These are phyloP conservation scores for Myopa tessellatipennis DNA, from an alignment of 2,888 invertebrate species.

Conservation along the genomic window DNA sequence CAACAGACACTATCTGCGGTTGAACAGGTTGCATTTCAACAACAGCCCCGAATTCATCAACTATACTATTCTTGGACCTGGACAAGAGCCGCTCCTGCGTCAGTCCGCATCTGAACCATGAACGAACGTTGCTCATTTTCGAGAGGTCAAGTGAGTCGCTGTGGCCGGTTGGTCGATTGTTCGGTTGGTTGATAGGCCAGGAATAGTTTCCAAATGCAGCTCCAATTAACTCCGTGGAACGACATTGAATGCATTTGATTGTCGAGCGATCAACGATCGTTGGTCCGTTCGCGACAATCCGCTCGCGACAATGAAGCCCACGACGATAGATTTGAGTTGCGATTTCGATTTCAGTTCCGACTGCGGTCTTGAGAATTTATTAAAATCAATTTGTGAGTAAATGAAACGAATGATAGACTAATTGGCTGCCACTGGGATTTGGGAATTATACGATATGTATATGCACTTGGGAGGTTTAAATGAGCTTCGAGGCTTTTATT, in stretches of 20 bases:
- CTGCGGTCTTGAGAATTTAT: constrained; percentile 10
- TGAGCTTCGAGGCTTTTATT: no score
- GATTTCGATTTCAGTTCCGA: neutral
- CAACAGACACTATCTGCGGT: neutral
- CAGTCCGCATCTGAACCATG: no score
- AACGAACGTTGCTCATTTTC: no score
- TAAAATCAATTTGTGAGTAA: constrained; percentile 29
- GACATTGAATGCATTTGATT: constrained; percentile 24
- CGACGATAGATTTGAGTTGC: neutral
- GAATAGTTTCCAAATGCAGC: constrained; percentile 1
- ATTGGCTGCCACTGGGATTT: constrained; percentile 14
- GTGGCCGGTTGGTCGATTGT: neutral
- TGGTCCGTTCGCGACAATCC: neutral
- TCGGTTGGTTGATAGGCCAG: neutral
- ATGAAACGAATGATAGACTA: constrained; percentile 25
- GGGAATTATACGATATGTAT: neutral
- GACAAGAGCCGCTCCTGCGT: no score
- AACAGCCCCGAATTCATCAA: constrained; percentile 5
- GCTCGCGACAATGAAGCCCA: neutral
- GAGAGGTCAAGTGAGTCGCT: no score
- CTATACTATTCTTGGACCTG: neutral
- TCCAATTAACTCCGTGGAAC: constrained; percentile 19
- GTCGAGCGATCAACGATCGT: constrained; percentile 1
- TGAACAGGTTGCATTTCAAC: constrained; percentile 11
- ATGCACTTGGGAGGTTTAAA: no score